These are phyloP conservation scores for Phylloscopus collybita DNA, from an alignment of 2,797 vertebrate genomes.

Conservation along the genomic window DNA sequence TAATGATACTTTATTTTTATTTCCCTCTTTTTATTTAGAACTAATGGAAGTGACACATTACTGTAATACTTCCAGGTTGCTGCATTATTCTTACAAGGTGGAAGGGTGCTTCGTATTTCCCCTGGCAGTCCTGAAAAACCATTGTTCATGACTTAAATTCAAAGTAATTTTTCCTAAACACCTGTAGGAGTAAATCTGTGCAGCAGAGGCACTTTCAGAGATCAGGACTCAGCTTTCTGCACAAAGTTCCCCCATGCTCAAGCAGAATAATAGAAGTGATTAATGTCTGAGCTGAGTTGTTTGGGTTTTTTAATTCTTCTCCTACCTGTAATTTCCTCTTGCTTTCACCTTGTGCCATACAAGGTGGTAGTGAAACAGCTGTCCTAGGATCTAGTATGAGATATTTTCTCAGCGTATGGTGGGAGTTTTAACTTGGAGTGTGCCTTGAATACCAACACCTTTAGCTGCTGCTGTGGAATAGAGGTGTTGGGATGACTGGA, in stretches of 20 bases:
- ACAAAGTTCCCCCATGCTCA: background rate
- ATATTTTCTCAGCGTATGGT: background rate
- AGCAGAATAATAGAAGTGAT: background rate
- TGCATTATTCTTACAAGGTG: background rate
- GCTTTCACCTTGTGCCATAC: background rate
- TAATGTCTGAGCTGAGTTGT: background rate
- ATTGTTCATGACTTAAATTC: background rate
- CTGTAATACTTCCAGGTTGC: background rate
- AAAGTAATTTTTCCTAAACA: background rate
- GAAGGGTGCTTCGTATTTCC: background rate
- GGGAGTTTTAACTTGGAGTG: background rate
- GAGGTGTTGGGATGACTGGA: background rate
- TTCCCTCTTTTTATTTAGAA: constrained; percentile 47
- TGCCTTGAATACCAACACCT: background rate
- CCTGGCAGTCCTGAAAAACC: background rate
- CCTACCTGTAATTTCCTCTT: background rate
- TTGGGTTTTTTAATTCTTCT: background rate
- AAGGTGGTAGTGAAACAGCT: background rate
- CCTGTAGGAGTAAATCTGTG: background rate
- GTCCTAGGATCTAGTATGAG: background rate
- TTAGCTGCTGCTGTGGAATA: background rate
- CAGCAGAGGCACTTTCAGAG: background rate
- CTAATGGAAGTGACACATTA: constrained; percentile 2
- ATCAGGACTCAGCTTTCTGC: background rate
- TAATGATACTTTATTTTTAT: constrained; percentile 35